phyloP scores from a whole-genome alignment of 2,797 vertebrate genomes.

The Enteromius mattozi region DNA sequence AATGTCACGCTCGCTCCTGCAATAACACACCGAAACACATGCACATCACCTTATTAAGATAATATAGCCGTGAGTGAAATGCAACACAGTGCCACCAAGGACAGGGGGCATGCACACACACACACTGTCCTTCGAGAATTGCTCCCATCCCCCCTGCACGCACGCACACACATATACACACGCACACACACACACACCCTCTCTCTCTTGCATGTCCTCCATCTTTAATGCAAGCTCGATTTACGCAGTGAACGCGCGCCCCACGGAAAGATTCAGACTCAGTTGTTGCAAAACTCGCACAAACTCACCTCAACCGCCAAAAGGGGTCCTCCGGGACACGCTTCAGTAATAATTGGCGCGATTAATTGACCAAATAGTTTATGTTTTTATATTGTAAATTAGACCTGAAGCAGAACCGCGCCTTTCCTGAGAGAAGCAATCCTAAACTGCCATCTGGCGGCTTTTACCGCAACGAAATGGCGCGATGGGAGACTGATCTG shows the following conservation, averaged over 20 bases:
- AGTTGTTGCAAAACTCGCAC: slow-evolving; percentile 53
- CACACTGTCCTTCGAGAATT: slow-evolving; percentile 74
- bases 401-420: slow-evolving; percentile 91
- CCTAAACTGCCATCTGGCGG: slow-evolving; percentile 99
- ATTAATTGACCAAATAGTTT: slow-evolving; percentile 55
- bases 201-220: slow-evolving; percentile 82
- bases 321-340: slow-evolving; percentile 33
- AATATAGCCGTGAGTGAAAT: slow-evolving; percentile 1
- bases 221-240: slow-evolving; percentile 84
- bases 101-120: slow-evolving; percentile 66
- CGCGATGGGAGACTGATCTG: slow-evolving; percentile 90
- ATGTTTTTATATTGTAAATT: slow-evolving; percentile 80
- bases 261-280: slow-evolving; percentile 49
- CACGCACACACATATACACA: slow-evolving; percentile 67
- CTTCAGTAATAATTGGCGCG: slow-evolving; percentile 43
- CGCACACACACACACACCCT: slow-evolving; percentile 71
- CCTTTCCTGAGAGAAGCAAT: slow-evolving; percentile 96
- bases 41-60: neutral
- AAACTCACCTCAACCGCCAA: slow-evolving; percentile 60
- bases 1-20: slow-evolving; percentile 25
- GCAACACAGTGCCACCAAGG: slow-evolving; percentile 63
- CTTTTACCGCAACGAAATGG: slow-evolving; percentile 96
- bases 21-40: neutral
- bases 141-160: slow-evolving; percentile 83
- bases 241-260: slow-evolving; percentile 66